Evolutionary conservation across 2,888 invertebrate species (phyloP).

Genomic region (Esperia sulphurella): DNA sequence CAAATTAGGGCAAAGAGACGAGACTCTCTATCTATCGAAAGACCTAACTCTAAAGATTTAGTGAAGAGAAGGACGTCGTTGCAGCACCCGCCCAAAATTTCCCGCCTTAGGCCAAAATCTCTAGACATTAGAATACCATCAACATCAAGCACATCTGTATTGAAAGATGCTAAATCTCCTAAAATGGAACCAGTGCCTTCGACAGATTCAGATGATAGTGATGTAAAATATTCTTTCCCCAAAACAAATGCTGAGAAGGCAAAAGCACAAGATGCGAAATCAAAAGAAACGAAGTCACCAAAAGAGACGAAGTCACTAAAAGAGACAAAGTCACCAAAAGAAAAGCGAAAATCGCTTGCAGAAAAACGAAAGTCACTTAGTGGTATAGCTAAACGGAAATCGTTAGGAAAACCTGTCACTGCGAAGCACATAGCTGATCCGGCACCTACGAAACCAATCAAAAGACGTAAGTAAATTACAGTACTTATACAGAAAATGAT

Average conservation of each 20-base stretch:
- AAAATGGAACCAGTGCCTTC: constrained; percentile 38
- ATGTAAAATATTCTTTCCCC: constrained; percentile 70
- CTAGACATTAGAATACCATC: constrained; percentile 29
- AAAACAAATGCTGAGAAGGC: constrained; percentile 17
- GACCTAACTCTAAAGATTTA: constrained; percentile 61
- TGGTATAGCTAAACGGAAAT: constrained; percentile 59
- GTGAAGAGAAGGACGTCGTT: constrained; percentile 57
- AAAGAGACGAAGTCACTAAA: background rate
- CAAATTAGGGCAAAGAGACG: constrained; percentile 60
- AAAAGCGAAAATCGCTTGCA: constrained; percentile 35
- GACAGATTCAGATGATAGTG: constrained; percentile 68
- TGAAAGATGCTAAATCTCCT: constrained; percentile 30
- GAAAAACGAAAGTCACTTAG: constrained; percentile 55
- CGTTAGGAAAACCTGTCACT: constrained; percentile 40
- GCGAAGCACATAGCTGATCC: constrained; percentile 35
- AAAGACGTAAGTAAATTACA: constrained; percentile 53
- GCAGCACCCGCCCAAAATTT: constrained; percentile 61
- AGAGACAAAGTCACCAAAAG: background rate
- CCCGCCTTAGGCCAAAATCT: constrained; percentile 52
- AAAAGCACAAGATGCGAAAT: constrained; percentile 15
- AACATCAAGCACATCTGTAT: constrained; percentile 17
- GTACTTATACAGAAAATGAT: no score
- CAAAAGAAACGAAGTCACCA: constrained; percentile 17
- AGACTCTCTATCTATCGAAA: constrained; percentile 61
- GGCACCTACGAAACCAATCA: constrained; percentile 41